Percentiles rank a stretch among this genome's conserved stretches.
phyloP scores from a whole-genome alignment of 2,888 invertebrate genomes.

The Bursaphelenchus okinawaensis region DNA sequence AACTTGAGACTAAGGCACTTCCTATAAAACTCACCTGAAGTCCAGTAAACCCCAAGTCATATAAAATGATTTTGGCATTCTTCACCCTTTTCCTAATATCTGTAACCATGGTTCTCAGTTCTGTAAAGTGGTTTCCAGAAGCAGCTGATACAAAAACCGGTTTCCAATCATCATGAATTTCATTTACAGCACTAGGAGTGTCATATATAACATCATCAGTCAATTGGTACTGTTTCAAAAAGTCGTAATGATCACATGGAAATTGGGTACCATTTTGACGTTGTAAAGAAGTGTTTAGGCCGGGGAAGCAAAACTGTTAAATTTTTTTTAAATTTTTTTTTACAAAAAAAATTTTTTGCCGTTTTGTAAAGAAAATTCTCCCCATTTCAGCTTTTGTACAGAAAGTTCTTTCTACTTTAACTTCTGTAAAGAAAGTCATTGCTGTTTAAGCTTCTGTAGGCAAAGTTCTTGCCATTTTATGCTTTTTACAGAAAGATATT shows the following conservation, averaged over 20 bases:
- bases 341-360: too few relatives aligned
- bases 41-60: constrained; percentile 2
- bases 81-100: neutral
- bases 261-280: neutral
- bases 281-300: neutral
- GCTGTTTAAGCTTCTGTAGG: too few relatives aligned
- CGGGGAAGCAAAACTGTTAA: neutral
- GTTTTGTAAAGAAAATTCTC: too few relatives aligned
- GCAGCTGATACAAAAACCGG: constrained; percentile 6
- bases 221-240: neutral
- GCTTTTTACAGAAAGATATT: too few relatives aligned
- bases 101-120: neutral
- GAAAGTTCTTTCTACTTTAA: too few relatives aligned
- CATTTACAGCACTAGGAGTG: neutral
- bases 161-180: neutral
- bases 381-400: too few relatives aligned
- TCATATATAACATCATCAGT: neutral
- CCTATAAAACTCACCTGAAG: too few relatives aligned
- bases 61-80: constrained; percentile 1
- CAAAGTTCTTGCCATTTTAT: too few relatives aligned
- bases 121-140: constrained; percentile 2
- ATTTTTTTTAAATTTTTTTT: too few relatives aligned
- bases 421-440: too few relatives aligned
- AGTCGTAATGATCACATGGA: neutral
- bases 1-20: too few relatives aligned